Evolutionary conservation across 2,797 vertebrate genomes (phyloP).

Genomic region (Craterocephalus amniculus): DNA sequence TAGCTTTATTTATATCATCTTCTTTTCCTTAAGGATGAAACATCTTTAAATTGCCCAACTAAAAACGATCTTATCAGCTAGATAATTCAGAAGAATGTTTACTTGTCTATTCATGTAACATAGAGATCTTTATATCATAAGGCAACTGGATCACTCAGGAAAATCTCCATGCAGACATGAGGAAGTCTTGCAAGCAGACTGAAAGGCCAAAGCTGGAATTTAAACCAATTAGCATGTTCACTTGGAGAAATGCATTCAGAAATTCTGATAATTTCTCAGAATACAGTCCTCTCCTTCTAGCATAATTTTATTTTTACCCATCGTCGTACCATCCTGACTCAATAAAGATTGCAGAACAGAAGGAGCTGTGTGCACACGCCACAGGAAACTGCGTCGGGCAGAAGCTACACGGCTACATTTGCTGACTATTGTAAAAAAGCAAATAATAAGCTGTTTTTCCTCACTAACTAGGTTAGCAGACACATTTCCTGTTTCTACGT

Average conservation of each 20-base stretch:
- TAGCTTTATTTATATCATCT: too few relatives aligned
- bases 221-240: not conserved
- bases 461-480: not conserved
- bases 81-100: not conserved
- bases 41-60: not conserved
- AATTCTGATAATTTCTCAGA: not conserved
- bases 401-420: not conserved
- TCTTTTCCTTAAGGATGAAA: not conserved
- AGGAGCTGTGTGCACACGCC: not conserved
- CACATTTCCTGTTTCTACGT: not conserved
- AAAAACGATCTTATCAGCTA: not conserved
- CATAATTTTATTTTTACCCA: not conserved
- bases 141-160: not conserved
- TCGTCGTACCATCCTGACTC: not conserved
- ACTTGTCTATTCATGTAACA: not conserved
- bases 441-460: not conserved
- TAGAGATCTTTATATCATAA: not conserved
- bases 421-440: conserved; percentile 3
- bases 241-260: not conserved
- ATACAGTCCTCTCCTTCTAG: not conserved
- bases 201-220: not conserved
- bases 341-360: not conserved
- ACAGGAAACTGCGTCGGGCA: not conserved
- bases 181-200: not conserved
- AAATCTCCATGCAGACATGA: not conserved